Evolutionary conservation across 2,888 invertebrate genomes (phyloP).

Genomic region (Panzeria rudis): DNA sequence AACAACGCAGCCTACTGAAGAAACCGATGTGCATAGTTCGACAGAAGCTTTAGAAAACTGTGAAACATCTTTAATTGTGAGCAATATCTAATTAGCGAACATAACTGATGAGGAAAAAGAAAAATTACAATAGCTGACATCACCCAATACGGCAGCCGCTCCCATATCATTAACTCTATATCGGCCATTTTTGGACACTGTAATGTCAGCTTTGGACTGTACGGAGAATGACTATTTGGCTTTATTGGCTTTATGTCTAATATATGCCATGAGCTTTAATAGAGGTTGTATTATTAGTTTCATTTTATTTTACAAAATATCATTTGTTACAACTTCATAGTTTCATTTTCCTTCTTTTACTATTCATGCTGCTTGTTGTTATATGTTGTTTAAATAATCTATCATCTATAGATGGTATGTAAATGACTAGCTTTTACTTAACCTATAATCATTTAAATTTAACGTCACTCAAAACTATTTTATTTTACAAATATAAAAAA

Average conservation of each 20-base stretch:
- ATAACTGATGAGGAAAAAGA: constrained; percentile 98
- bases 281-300: constrained; percentile 87
- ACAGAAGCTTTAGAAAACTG: constrained; percentile 72
- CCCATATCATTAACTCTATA: constrained; percentile 76
- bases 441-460: constrained; percentile 39
- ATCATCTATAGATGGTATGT: constrained; percentile 79
- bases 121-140: constrained; percentile 83
- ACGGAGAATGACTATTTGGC: constrained; percentile 97
- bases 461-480: constrained; percentile 12
- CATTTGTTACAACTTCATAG: constrained; percentile 57
- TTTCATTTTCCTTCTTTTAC: constrained; percentile 61
- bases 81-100: constrained; percentile 85
- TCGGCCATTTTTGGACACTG: constrained; percentile 92
- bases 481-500: neutral
- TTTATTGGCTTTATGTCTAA: constrained; percentile 94
- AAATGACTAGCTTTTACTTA: constrained; percentile 69
- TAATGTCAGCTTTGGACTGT: constrained; percentile 94
- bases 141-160: constrained; percentile 48
- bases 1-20: constrained; percentile 68
- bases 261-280: constrained; percentile 97
- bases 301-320: constrained; percentile 73
- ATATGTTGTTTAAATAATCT: constrained; percentile 55
- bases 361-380: constrained; percentile 69
- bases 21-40: constrained; percentile 57
- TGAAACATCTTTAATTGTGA: constrained; percentile 44